Conservation (phyloP, 2,797 vertebrate species). For the Betta splendens region DNA sequence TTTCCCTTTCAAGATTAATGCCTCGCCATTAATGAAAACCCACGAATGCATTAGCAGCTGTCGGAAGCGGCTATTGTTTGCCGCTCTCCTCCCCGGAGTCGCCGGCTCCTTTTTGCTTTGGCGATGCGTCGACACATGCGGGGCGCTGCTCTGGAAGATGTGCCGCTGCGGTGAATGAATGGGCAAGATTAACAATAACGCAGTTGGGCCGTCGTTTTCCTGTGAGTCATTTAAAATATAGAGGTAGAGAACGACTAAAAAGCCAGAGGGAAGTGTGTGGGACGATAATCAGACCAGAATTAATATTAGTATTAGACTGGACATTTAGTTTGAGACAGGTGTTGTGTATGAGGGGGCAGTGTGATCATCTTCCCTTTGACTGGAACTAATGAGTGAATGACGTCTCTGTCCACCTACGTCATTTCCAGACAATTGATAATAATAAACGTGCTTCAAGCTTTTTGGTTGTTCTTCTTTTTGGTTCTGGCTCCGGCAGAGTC, state of each 20-base stretch:
- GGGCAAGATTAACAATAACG: not conserved
- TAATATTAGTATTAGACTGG: too few species aligned
- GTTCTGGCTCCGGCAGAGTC: too few species aligned
- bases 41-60: slow-evolving; percentile 1
- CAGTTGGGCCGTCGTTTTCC: not conserved
- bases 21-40: slow-evolving; percentile 6
- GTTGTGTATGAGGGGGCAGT: too few species aligned
- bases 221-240: not conserved
- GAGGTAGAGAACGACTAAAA: not conserved
- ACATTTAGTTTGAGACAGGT: not conserved
- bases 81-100: slow-evolving; percentile 11
- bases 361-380: too few species aligned
- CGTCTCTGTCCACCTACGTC: too few species aligned
- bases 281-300: not conserved
- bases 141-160: slow-evolving; percentile 1
- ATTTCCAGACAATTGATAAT: too few species aligned
- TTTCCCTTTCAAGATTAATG: slow-evolving; percentile 10
- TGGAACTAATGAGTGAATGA: too few species aligned
- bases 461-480: too few species aligned
- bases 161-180: slow-evolving; percentile 8
- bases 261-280: too few species aligned
- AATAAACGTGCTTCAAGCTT: too few species aligned
- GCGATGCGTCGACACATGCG: slow-evolving; percentile 4
- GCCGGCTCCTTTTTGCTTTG: slow-evolving; percentile 19
- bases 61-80: slow-evolving; percentile 13